Conservation (phyloP, 2,113 vertebrate species). For the Ellobius talpinus region DNA sequence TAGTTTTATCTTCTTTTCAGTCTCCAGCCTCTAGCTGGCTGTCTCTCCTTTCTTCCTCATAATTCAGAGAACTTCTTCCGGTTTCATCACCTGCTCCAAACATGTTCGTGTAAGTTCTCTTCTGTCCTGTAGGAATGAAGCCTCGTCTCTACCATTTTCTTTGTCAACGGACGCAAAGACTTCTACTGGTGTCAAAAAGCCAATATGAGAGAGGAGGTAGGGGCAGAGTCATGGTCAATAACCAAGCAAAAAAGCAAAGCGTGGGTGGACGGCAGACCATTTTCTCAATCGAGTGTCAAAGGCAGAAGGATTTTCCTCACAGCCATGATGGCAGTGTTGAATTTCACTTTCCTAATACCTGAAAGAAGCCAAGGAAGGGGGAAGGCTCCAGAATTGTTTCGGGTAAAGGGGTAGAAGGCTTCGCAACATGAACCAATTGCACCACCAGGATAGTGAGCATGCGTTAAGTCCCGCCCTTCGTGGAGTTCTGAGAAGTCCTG, state of each 20-base stretch:
- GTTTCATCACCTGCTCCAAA: background rate
- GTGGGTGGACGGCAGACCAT: background rate
- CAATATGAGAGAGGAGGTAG: background rate
- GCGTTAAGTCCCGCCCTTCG: background rate
- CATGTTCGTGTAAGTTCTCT: background rate
- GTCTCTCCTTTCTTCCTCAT: background rate
- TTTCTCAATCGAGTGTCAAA: background rate
- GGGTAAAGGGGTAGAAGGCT: background rate
- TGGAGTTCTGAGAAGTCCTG: background rate
- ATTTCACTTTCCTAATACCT: background rate
- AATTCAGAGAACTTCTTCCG: background rate
- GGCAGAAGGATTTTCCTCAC: background rate
- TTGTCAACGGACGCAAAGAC: background rate
- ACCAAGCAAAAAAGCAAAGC: background rate
- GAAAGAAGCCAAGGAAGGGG: background rate
- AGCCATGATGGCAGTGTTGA: background rate
- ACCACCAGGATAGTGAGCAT: background rate
- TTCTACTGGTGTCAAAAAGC: background rate
- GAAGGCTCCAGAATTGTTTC: background rate
- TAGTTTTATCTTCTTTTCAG: background rate
- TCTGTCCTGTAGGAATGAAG: background rate
- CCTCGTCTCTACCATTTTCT: background rate
- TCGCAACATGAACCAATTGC: background rate
- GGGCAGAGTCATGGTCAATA: background rate
- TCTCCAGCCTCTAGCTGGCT: background rate